These are phyloP conservation scores for Natrix natrix DNA, from an alignment of 2,797 vertebrate genomes.

Conservation along the genomic window DNA sequence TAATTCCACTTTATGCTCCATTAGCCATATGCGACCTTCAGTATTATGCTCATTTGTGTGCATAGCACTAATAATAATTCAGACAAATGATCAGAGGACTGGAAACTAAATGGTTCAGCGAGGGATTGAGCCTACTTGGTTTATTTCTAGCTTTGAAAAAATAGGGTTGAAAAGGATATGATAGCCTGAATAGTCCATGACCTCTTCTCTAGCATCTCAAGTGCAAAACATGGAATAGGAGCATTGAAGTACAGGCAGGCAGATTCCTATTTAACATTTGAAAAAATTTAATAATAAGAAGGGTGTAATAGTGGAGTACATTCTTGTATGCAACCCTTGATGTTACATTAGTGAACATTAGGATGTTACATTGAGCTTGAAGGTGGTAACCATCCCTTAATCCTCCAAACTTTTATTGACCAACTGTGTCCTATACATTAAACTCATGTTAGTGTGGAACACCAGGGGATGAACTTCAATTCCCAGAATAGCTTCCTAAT, in stretches of 20 bases:
- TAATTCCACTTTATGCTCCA: background rate
- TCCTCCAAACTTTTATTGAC: constrained; percentile 97
- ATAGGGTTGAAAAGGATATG: background rate
- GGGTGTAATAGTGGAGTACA: background rate
- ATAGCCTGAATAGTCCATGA: background rate
- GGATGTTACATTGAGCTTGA: constrained; percentile 71
- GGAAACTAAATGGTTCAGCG: background rate
- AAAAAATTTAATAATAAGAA: background rate
- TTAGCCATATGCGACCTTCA: background rate
- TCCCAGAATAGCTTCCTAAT: constrained; percentile 98
- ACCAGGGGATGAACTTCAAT: constrained; percentile 95
- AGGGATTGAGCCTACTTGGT: background rate
- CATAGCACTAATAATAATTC: background rate
- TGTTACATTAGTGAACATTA: background rate
- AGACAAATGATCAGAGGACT: background rate
- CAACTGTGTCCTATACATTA: constrained; percentile 93
- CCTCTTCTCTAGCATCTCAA: background rate
- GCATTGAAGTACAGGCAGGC: background rate
- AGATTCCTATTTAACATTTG: background rate
- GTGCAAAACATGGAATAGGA: background rate
- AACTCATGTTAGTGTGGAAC: constrained; percentile 97
- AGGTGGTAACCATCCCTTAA: constrained; percentile 97
- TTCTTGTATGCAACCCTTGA: background rate
- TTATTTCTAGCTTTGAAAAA: background rate
- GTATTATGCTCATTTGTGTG: background rate